These are phyloP conservation scores for Ascaphus truei DNA, from an alignment of 2,113 vertebrate genomes.

Conservation along the genomic window DNA sequence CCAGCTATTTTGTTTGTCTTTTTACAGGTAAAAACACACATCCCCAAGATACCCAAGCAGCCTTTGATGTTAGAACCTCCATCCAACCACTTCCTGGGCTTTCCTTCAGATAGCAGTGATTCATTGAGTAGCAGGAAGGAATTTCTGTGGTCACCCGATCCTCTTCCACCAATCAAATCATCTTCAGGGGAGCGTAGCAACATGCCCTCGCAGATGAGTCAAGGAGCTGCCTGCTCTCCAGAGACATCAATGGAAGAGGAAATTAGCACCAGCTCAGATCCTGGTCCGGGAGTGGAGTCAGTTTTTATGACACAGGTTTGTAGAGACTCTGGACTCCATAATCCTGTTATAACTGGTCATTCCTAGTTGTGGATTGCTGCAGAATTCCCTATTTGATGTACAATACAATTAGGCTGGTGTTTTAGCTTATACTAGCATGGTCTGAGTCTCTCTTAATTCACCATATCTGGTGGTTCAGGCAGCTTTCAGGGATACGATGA, in stretches of 20 bases:
- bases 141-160: constrained; percentile 10
- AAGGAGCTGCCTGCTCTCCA: rapidly evolving
- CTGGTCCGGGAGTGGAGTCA: constrained; percentile 20
- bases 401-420: too few relatives aligned
- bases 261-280: neutral
- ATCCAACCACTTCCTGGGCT: too few relatives aligned
- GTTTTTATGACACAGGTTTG: constrained; percentile 82
- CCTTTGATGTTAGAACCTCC: constrained; percentile 26
- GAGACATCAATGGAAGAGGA: neutral
- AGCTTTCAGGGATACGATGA: too few relatives aligned
- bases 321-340: too few relatives aligned
- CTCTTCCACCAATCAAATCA: constrained; percentile 32
- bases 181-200: constrained; percentile 32
- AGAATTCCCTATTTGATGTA: too few relatives aligned
- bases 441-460: too few relatives aligned
- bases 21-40: constrained; percentile 51
- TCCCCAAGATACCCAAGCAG: constrained; percentile 57
- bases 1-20: neutral
- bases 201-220: neutral
- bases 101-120: neutral
- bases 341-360: too few relatives aligned
- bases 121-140: neutral
- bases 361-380: too few relatives aligned
- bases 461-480: too few relatives aligned
- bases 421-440: too few relatives aligned